phyloP scores from a whole-genome alignment of 2,797 vertebrate species.

The Enteromius radiatus region DNA sequence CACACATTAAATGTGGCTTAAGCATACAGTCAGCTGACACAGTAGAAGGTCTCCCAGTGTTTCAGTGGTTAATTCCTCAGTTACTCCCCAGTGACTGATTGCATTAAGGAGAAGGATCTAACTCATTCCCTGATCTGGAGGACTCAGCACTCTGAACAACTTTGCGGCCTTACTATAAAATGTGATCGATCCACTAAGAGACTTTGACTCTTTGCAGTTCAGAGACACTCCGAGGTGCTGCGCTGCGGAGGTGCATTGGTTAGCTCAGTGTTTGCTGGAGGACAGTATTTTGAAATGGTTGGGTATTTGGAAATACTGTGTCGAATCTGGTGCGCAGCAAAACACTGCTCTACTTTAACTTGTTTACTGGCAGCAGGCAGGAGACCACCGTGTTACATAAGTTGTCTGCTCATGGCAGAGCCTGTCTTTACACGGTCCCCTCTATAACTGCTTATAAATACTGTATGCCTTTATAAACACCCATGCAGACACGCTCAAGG shows the following conservation, averaged over 20 bases:
- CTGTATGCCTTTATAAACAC: not conserved
- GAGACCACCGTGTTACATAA: constrained; percentile 71
- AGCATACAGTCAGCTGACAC: not conserved
- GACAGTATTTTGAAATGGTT: not conserved
- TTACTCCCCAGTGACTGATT: constrained; percentile 9
- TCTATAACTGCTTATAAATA: constrained; percentile 23
- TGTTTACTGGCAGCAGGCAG: constrained; percentile 54
- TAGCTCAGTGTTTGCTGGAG: constrained; percentile 6
- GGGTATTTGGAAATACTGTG: not conserved
- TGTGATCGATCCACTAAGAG: constrained; percentile 27
- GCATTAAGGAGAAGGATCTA: not conserved
- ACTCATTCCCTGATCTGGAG: constrained; percentile 26
- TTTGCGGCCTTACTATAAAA: constrained; percentile 14
- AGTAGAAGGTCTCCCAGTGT: not conserved
- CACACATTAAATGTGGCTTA: not conserved
- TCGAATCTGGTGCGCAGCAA: constrained; percentile 2
- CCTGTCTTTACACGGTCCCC: constrained; percentile 52
- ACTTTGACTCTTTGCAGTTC: constrained; percentile 12
- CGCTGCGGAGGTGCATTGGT: not conserved
- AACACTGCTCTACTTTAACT: constrained; percentile 23
- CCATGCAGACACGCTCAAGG: not conserved
- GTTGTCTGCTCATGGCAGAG: constrained; percentile 73
- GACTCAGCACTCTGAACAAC: constrained; percentile 34
- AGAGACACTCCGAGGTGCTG: not conserved
- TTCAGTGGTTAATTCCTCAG: constrained; percentile 20